Conservation (phyloP, 2,797 vertebrate genomes). For the Cryptoblepharus egeriae region DNA sequence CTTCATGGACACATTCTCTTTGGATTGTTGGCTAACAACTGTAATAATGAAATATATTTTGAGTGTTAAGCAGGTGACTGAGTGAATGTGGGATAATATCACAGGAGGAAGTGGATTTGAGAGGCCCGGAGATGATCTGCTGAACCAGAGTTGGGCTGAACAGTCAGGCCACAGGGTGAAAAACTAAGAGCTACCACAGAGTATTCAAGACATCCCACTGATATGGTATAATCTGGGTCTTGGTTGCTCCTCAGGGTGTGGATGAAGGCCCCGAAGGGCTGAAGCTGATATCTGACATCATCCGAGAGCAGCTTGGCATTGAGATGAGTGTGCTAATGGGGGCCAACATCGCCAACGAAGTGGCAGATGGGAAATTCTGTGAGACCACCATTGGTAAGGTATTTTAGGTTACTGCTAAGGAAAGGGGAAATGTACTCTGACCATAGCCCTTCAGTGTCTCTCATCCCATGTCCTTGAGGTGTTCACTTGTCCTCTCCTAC, state of each 20-base stretch:
- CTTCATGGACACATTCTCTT: too few relatives aligned
- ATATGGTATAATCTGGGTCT: conserved; percentile 10
- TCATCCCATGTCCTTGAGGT: neutral
- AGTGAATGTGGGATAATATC: too few relatives aligned
- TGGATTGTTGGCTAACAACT: neutral
- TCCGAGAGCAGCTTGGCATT: conserved; percentile 87
- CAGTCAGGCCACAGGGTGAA: neutral
- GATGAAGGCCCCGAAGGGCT: conserved; percentile 92
- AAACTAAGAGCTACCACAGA: neutral
- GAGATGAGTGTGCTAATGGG: conserved; percentile 94
- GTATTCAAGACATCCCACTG: neutral
- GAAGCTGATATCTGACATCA: conserved; percentile 94
- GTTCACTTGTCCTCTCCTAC: neutral
- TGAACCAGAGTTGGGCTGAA: neutral
- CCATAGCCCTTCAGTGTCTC: too few relatives aligned
- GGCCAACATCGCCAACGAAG: conserved; percentile 95
- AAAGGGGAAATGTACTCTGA: too few relatives aligned
- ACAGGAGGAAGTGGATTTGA: rapidly evolving
- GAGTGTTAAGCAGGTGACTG: neutral
- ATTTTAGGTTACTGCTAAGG: neutral
- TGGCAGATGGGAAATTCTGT: conserved; percentile 96
- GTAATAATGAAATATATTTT: neutral
- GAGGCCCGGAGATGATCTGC: neutral
- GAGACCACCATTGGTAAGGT: conserved; percentile 93
- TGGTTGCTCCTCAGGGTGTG: conserved; percentile 82